Evolutionary conservation across 1,140 invertebrate species (phyloP).

Genomic region (Trachelipus rathkii): DNA sequence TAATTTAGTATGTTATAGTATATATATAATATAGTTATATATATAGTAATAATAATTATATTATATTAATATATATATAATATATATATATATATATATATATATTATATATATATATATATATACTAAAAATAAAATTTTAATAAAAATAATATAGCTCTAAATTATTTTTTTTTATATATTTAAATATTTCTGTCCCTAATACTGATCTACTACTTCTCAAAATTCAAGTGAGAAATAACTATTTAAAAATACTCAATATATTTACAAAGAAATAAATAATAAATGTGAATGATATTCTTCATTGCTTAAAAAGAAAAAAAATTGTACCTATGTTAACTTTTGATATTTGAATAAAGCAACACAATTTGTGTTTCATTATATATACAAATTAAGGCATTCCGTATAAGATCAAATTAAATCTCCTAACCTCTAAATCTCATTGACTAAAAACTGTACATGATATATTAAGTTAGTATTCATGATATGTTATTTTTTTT

Average conservation of each 20-base stretch:
- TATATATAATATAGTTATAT: no score
- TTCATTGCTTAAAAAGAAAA: neutral
- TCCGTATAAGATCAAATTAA: neutral
- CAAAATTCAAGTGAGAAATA: neutral
- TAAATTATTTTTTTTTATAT: neutral
- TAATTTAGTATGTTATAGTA: no score
- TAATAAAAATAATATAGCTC: no score
- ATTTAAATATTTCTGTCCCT: neutral
- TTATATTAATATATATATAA: neutral
- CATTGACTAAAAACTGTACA: neutral
- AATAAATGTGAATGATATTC: neutral
- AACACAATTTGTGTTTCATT: constrained; percentile 4
- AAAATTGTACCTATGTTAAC: neutral
- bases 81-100: no score
- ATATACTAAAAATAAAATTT: no score
- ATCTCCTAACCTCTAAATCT: neutral
- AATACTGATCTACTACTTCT: neutral
- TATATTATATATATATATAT: no score
- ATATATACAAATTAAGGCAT: constrained; percentile 8
- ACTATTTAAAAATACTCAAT: neutral
- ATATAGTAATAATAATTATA: neutral
- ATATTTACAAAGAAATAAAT: constrained; percentile 10
- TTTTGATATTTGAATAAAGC: neutral
- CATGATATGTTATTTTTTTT: neutral
- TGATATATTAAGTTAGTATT: neutral